Evolutionary conservation across 2,113 vertebrate genomes (phyloP).

Genomic region (Sclerurus mexicanus): DNA sequence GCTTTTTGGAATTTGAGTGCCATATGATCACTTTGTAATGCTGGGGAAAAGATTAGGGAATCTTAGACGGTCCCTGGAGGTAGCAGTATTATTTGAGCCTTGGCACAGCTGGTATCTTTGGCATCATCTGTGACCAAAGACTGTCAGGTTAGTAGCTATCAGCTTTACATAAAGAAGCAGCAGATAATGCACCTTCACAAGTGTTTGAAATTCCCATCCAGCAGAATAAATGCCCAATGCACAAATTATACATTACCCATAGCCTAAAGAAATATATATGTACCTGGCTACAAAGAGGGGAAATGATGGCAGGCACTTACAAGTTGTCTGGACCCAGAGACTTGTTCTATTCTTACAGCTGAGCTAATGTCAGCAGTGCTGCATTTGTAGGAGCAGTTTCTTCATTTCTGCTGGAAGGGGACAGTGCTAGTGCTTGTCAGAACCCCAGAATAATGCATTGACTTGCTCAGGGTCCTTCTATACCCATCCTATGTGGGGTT

Average conservation of each 20-base stretch:
- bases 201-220: background rate
- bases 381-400: background rate
- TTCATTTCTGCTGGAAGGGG: background rate
- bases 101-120: background rate
- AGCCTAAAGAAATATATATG: background rate
- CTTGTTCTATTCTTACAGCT: background rate
- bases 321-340: background rate
- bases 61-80: background rate
- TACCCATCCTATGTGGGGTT: accelerated
- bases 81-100: background rate
- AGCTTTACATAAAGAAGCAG: background rate
- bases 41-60: background rate
- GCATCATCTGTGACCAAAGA: background rate
- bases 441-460: background rate
- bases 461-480: background rate
- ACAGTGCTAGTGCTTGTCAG: background rate
- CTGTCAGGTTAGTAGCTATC: background rate
- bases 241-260: background rate
- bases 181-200: background rate
- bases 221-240: background rate
- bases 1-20: background rate
- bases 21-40: background rate
- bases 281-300: background rate
- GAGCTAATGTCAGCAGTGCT: background rate
- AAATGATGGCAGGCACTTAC: background rate